Conservation (phyloP, 2,888 invertebrate genomes). For the Dasypogon diadema region DNA sequence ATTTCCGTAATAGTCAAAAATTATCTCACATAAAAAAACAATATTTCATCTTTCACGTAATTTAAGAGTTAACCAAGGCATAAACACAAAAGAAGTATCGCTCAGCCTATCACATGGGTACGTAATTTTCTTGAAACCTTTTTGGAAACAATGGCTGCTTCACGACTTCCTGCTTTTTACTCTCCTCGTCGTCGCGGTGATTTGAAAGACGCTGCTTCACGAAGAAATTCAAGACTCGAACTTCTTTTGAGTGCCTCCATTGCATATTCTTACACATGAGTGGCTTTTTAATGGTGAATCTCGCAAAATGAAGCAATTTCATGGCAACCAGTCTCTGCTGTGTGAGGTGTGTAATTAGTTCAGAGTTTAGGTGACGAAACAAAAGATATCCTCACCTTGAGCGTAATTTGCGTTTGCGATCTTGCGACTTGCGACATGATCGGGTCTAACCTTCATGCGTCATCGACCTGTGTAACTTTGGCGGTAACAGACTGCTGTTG, state of each 20-base stretch:
- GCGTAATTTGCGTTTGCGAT: background rate
- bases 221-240: background rate
- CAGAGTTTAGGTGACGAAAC: background rate
- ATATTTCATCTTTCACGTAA: constrained; percentile 1
- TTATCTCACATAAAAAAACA: background rate
- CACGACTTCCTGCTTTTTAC: constrained; percentile 4
- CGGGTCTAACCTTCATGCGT: background rate
- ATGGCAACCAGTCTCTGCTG: background rate
- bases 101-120: background rate
- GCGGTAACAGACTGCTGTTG: no score
- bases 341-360: background rate
- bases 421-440: constrained; percentile 1
- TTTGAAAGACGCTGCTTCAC: background rate
- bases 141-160: background rate
- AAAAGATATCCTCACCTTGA: background rate
- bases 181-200: background rate
- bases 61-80: background rate
- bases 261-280: background rate
- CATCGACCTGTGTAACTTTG: constrained; percentile 2
- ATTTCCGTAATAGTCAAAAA: constrained; percentile 1
- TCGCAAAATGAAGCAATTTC: constrained; percentile 1
- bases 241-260: background rate
- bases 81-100: background rate
- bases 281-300: background rate
- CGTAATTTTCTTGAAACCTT: constrained; percentile 10